A percentile compares a stretch with the other conserved stretches of the same genome.
phyloP scores from a whole-genome alignment of 2,888 invertebrate genomes.

The Caenorhabditis sp. region DNA sequence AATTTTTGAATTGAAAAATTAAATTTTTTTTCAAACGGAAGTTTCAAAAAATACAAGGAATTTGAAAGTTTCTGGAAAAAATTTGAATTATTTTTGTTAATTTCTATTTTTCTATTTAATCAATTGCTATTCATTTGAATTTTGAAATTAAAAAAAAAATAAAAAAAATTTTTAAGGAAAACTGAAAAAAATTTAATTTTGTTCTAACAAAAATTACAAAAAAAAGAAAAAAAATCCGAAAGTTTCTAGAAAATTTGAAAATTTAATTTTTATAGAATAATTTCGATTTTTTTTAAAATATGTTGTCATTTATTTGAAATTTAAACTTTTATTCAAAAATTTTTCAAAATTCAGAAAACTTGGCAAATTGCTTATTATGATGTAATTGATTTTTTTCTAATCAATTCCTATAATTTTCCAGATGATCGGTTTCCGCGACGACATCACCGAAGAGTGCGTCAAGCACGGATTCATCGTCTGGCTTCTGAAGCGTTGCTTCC shows the following conservation, averaged over 20 bases:
- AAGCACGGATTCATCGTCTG: constrained; percentile 85
- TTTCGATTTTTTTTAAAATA: too few species aligned
- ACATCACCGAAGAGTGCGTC: constrained; percentile 85
- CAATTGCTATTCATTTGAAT: neutral
- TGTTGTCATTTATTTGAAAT: too few species aligned
- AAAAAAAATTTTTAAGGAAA: too few species aligned
- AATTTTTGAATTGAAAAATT: too few species aligned
- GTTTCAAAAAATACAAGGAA: neutral
- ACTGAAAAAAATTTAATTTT: too few species aligned
- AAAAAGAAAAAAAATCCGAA: neutral
- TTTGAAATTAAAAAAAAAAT: too few species aligned
- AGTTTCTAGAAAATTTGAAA: neutral
- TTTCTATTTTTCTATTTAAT: neutral
- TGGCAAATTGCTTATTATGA: too few species aligned
- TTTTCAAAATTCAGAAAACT: too few species aligned
- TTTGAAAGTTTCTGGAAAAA: neutral
- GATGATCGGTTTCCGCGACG: constrained; percentile 90
- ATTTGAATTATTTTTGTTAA: too few species aligned
- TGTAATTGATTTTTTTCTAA: neutral
- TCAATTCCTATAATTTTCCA: constrained; percentile 41
- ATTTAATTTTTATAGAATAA: neutral
- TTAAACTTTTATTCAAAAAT: too few species aligned
- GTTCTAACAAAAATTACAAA: too few species aligned
- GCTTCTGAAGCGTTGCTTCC: constrained; percentile 91
- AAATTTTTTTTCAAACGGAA: neutral